Evolutionary conservation across 2,797 vertebrate species (phyloP).

Genomic region (Echiichthys vipera): DNA sequence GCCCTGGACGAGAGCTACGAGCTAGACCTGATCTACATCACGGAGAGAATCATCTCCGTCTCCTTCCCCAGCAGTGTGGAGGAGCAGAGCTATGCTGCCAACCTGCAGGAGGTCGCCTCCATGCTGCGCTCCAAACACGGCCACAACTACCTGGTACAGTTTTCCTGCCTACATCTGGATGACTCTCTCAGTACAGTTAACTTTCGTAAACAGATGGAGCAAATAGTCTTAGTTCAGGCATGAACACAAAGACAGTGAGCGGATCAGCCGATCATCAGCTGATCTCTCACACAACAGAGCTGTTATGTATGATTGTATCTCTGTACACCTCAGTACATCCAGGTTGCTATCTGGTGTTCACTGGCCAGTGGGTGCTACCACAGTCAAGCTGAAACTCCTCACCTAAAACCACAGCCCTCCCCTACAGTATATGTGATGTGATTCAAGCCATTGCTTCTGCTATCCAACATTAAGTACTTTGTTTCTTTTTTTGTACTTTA

Average conservation of each 20-base stretch:
- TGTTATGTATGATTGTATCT: background rate
- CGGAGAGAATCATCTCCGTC: slow-evolving; percentile 96
- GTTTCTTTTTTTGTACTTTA: background rate
- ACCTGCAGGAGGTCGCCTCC: slow-evolving; percentile 95
- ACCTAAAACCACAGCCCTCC: background rate
- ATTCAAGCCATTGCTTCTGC: background rate
- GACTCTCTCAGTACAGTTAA: background rate
- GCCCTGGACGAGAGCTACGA: slow-evolving; percentile 94
- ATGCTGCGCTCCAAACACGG: slow-evolving; percentile 98
- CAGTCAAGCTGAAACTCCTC: background rate
- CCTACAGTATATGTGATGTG: background rate
- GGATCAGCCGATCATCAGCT: slow-evolving; percentile 27
- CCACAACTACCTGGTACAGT: slow-evolving; percentile 92
- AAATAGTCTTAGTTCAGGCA: background rate
- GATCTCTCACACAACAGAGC: background rate
- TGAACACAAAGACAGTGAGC: background rate
- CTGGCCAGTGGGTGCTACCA: background rate
- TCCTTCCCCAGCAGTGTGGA: slow-evolving; percentile 91
- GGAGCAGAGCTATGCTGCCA: slow-evolving; percentile 91
- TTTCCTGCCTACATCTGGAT: background rate
- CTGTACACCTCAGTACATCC: background rate
- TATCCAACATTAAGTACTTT: background rate
- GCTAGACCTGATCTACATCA: slow-evolving; percentile 97
- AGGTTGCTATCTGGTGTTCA: background rate
- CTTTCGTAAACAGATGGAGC: background rate